Evolutionary conservation across 2,113 vertebrate genomes (phyloP).

Genomic region (Alligator mississippiensis): DNA sequence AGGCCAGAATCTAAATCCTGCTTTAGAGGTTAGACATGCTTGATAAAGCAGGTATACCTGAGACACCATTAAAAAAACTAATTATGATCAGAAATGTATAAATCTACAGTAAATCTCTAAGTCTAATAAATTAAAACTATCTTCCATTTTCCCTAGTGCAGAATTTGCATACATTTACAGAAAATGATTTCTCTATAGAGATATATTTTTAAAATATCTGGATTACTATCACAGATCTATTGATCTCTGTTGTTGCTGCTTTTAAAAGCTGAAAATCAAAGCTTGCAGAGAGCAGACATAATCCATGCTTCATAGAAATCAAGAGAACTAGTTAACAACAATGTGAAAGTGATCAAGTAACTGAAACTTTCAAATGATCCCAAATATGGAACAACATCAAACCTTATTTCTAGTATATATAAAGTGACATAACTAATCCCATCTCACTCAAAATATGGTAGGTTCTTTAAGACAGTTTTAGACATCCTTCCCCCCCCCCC

Average conservation of each 20-base stretch:
- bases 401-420: background rate
- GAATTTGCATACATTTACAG: background rate
- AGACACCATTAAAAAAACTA: conserved; percentile 4
- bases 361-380: background rate
- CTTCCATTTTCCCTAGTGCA: background rate
- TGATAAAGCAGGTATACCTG: background rate
- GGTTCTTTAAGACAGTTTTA: background rate
- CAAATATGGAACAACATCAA: background rate
- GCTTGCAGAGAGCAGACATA: background rate
- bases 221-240: background rate
- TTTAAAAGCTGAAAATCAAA: background rate
- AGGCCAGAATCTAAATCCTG: background rate
- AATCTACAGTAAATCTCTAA: background rate
- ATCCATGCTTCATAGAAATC: background rate
- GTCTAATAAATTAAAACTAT: background rate
- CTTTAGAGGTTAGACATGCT: background rate
- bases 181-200: background rate
- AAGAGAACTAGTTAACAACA: background rate
- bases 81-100: background rate
- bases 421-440: background rate
- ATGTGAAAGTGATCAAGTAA: background rate
- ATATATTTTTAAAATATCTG: background rate
- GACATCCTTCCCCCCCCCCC: too few relatives aligned
- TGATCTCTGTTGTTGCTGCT: background rate
- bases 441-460: background rate